phyloP scores from a whole-genome alignment of 2,797 vertebrate species.

The Lagocephalus sceleratus region DNA sequence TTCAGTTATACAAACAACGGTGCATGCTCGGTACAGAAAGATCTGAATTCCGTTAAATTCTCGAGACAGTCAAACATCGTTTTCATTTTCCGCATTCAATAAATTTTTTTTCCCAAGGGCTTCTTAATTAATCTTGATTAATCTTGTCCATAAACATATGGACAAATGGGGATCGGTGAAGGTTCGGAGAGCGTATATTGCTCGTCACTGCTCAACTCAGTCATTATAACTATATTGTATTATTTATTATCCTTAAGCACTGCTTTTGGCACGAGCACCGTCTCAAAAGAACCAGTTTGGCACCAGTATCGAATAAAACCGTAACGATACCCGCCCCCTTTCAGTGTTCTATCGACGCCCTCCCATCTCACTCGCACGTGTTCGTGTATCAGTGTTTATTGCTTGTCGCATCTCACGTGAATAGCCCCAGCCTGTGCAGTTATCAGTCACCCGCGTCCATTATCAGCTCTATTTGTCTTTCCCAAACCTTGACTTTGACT shows the following conservation, averaged over 20 bases:
- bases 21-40: slow-evolving; percentile 7
- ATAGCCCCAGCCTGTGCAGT: too few relatives aligned
- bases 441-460: too few relatives aligned
- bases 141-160: slow-evolving; percentile 27
- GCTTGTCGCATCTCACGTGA: background rate
- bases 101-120: slow-evolving; percentile 10
- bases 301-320: too few relatives aligned
- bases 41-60: slow-evolving; percentile 14
- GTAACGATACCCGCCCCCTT: too few relatives aligned
- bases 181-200: background rate
- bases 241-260: too few relatives aligned
- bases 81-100: slow-evolving; percentile 40
- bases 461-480: background rate
- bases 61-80: slow-evolving; percentile 22
- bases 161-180: slow-evolving; percentile 29
- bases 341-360: too few relatives aligned
- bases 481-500: background rate
- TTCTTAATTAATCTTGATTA: slow-evolving; percentile 57
- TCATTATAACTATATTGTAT: too few relatives aligned
- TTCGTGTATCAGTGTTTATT: too few relatives aligned
- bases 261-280: too few relatives aligned
- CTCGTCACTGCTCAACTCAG: too few relatives aligned
- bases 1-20: slow-evolving; percentile 13
- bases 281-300: too few relatives aligned
- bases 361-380: too few relatives aligned